A percentile compares a stretch with the other conserved stretches of the same genome.
Conservation (phyloP, 2,888 invertebrate species). For the Microchrysa polita region DNA sequence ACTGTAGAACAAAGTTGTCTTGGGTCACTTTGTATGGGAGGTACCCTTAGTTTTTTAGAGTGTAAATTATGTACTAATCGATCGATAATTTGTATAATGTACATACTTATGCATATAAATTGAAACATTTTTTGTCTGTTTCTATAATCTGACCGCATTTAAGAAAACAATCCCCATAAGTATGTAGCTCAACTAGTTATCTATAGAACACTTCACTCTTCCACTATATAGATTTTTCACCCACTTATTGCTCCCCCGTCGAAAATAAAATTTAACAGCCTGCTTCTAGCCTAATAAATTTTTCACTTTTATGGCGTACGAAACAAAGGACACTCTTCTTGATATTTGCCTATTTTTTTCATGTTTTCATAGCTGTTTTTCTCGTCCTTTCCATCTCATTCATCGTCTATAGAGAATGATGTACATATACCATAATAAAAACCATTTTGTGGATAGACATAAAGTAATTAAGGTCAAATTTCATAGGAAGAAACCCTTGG, state of each 20-base stretch:
- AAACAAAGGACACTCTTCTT: neutral
- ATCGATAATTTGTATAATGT: no score
- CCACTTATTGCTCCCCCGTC: neutral
- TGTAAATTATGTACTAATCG: no score
- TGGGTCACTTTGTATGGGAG: no score
- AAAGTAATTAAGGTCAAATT: slow-evolving; percentile 26
- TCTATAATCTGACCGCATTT: no score
- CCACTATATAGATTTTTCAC: no score
- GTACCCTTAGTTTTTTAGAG: no score
- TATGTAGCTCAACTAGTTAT: no score
- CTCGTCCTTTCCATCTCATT: neutral
- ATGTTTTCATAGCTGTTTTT: neutral
- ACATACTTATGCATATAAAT: no score
- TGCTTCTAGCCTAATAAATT: slow-evolving; percentile 20
- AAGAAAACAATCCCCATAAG: no score
- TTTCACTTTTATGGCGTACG: slow-evolving; percentile 4
- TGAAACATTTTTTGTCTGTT: no score
- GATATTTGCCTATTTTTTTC: neutral
- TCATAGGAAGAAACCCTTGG: neutral
- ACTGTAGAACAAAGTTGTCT: no score
- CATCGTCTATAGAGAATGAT: neutral
- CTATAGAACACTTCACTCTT: no score
- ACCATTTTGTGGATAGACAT: slow-evolving; percentile 26
- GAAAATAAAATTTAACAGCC: slow-evolving; percentile 15
- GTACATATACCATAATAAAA: neutral